These are phyloP conservation scores for Lonchura striata DNA, from an alignment of 2,113 vertebrate species.

Conservation along the genomic window DNA sequence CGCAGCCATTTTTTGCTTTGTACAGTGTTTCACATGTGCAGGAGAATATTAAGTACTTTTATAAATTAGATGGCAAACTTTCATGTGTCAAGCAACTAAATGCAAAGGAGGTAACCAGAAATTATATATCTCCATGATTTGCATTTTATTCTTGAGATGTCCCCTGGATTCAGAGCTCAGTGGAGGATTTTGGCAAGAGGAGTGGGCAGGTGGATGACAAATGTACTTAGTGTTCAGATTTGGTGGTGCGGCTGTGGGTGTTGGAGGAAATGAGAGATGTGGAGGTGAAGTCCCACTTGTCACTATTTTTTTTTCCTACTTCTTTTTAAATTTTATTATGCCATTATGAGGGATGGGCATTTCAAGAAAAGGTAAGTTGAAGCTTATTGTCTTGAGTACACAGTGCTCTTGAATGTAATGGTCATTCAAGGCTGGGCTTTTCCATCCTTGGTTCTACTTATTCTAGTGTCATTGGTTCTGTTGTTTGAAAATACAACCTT, in stretches of 20 bases:
- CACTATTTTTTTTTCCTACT: not conserved
- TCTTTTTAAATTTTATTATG: not conserved
- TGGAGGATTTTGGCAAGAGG: not conserved
- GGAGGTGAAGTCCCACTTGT: not conserved
- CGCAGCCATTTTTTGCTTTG: not conserved
- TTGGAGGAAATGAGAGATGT: not conserved
- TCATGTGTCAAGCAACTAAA: not conserved
- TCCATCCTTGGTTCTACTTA: not conserved
- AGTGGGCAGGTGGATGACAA: not conserved
- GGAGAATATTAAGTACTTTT: not conserved
- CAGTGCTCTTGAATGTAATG: not conserved
- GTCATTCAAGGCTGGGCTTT: not conserved
- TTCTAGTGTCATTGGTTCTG: not conserved
- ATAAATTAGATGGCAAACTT: not conserved
- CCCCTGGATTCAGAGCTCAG: not conserved
- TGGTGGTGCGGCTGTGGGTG: fast-evolving
- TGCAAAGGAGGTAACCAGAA: not conserved
- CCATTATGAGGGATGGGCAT: not conserved
- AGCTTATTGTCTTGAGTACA: not conserved
- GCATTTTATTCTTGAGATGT: not conserved
- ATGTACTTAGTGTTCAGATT: not conserved
- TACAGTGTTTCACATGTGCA: not conserved
- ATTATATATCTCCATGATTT: not conserved
- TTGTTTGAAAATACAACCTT: not conserved
- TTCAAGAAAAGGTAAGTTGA: not conserved